These are phyloP conservation scores for Betta splendens DNA, from an alignment of 2,797 vertebrate species.

Conservation along the genomic window DNA sequence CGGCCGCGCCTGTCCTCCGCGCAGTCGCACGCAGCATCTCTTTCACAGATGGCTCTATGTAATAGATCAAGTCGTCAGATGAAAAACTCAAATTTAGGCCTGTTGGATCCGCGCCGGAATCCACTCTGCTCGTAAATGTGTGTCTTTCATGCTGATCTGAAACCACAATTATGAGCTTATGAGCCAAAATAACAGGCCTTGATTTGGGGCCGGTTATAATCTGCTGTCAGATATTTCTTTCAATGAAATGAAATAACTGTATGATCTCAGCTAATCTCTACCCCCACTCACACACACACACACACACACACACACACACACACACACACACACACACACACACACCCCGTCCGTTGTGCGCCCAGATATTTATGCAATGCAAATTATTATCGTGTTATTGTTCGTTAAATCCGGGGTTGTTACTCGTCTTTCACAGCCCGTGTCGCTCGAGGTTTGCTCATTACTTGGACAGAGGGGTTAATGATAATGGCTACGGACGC, in stretches of 20 bases:
- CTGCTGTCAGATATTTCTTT: constrained; percentile 75
- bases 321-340: no score
- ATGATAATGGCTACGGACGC: constrained; percentile 50
- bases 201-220: constrained; percentile 62
- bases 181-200: constrained; percentile 70
- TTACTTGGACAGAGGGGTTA: constrained; percentile 13
- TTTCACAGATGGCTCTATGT: constrained; percentile 63
- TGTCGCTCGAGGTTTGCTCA: constrained; percentile 52
- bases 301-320: no score
- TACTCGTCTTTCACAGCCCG: constrained; percentile 37
- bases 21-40: constrained; percentile 47
- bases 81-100: constrained; percentile 44
- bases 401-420: constrained; percentile 44
- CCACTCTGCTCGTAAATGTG: constrained; percentile 55
- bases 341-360: constrained; percentile 33
- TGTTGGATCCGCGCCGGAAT: constrained; percentile 51
- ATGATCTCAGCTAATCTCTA: constrained; percentile 68
- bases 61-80: constrained; percentile 59
- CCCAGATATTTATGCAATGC: constrained; percentile 57
- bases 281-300: no score
- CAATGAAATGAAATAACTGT: constrained; percentile 70
- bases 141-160: constrained; percentile 73
- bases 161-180: constrained; percentile 76
- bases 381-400: constrained; percentile 47
- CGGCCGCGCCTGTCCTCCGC: constrained; percentile 37